Conservation (phyloP, 2,888 invertebrate genomes). For the Crossocerus cetratus region DNA sequence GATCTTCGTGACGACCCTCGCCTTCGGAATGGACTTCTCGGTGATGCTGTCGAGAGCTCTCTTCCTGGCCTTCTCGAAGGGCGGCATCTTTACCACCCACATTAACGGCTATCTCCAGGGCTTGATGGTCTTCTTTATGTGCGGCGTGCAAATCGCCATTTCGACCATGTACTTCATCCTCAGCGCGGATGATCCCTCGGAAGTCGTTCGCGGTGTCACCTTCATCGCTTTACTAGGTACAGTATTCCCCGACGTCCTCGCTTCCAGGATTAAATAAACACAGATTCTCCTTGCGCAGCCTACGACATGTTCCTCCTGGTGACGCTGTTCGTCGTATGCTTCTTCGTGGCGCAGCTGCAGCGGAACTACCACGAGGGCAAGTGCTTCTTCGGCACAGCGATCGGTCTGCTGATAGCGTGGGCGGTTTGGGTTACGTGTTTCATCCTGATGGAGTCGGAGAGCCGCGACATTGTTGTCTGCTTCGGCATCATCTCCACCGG, state of each 20-base stretch:
- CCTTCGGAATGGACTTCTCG: conserved; percentile 82
- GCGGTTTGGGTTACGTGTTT: conserved; percentile 82
- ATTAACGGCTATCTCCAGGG: conserved; percentile 85
- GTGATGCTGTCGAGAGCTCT: conserved; percentile 82
- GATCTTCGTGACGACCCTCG: conserved; percentile 80
- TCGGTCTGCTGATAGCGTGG: conserved; percentile 77
- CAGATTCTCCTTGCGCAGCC: conserved; percentile 68
- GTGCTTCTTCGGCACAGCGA: conserved; percentile 78
- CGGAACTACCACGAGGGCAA: conserved; percentile 84
- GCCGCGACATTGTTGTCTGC: conserved; percentile 80
- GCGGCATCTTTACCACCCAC: conserved; percentile 84
- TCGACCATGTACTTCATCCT: conserved; percentile 70
- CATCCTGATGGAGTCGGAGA: conserved; percentile 78
- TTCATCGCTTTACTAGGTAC: conserved; percentile 77
- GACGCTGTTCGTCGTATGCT: conserved; percentile 80
- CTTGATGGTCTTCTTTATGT: conserved; percentile 82
- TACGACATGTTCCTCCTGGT: conserved; percentile 82
- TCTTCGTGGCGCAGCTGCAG: conserved; percentile 82
- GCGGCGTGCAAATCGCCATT: conserved; percentile 79
- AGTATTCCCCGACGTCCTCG: conserved; percentile 44
- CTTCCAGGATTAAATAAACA: background rate
- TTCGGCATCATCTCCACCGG: conserved; percentile 82
- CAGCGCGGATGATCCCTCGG: conserved; percentile 65
- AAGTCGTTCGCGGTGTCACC: conserved; percentile 70
- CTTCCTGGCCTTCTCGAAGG: conserved; percentile 83